These are phyloP conservation scores for Nothoprocta perdicaria DNA, from an alignment of 2,113 vertebrate genomes.

Conservation along the genomic window DNA sequence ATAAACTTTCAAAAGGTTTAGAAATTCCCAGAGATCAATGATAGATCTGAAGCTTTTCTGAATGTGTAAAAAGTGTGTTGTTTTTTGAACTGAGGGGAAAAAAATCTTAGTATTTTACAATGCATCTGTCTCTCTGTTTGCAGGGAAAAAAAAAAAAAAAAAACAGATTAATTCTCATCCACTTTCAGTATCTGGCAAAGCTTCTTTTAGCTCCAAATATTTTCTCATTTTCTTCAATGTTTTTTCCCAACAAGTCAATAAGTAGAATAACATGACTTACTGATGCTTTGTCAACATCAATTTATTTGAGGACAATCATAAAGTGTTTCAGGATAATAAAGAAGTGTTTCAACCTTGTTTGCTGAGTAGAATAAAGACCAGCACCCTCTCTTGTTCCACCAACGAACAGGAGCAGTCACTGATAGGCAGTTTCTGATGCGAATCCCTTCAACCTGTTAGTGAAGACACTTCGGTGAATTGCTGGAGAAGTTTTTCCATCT, in stretches of 20 bases:
- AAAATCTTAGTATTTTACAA: neutral
- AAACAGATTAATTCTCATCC: neutral
- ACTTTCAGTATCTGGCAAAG: neutral
- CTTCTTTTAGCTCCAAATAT: neutral
- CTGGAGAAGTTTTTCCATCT: neutral
- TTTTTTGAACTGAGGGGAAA: neutral
- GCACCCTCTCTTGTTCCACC: neutral
- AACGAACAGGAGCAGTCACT: rapidly evolving
- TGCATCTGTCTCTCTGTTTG: neutral
- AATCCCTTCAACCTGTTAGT: neutral
- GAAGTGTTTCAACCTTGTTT: neutral
- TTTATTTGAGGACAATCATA: conserved; percentile 37
- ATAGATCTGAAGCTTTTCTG: neutral
- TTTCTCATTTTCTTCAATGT: conserved; percentile 10
- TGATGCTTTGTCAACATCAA: conserved; percentile 15
- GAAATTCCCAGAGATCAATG: neutral
- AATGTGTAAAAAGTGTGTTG: neutral
- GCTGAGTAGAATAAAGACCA: neutral
- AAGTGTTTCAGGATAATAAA: conserved; percentile 28
- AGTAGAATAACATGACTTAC: conserved; percentile 15
- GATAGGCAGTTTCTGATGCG: neutral
- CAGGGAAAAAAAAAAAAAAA: neutral
- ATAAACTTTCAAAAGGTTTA: neutral
- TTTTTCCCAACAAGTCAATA: conserved; percentile 1
- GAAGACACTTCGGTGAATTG: neutral